phyloP scores from a whole-genome alignment of 1,140 invertebrate species.

The Camponotus pennsylvanicus region DNA sequence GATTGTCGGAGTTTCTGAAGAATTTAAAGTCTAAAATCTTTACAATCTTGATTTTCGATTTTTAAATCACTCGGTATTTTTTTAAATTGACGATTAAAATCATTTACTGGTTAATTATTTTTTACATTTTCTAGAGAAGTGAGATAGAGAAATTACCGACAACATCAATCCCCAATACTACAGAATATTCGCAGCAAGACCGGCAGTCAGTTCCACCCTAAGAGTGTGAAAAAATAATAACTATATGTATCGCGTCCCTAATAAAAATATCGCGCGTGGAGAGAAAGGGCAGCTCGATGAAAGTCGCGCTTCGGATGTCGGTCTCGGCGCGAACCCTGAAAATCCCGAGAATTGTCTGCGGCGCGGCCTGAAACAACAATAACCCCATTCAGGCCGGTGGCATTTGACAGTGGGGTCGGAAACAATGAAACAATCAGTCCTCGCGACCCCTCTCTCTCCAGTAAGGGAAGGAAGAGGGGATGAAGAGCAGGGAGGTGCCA shows the following conservation, averaged over 20 bases:
- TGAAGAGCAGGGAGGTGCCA: neutral
- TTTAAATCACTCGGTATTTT: neutral
- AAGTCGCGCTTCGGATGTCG: constrained; percentile 52
- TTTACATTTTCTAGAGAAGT: neutral
- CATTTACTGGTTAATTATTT: neutral
- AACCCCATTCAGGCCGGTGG: constrained; percentile 81
- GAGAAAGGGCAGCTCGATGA: neutral
- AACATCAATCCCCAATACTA: neutral
- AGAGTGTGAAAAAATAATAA: constrained; percentile 42
- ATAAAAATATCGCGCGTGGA: constrained; percentile 39
- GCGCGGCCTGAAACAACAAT: constrained; percentile 83
- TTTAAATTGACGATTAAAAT: neutral
- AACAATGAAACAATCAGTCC: constrained; percentile 86
- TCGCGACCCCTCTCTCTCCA: constrained; percentile 69
- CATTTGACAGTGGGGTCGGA: constrained; percentile 84
- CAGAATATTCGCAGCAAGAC: neutral
- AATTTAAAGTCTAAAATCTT: neutral
- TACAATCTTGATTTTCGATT: neutral
- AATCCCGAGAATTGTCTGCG: constrained; percentile 78
- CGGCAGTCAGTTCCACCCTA: neutral
- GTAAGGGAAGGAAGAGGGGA: neutral
- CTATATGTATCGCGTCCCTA: constrained; percentile 17
- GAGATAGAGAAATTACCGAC: neutral
- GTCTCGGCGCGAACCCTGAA: constrained; percentile 67
- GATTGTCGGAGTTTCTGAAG: neutral